These are phyloP conservation scores for Phylloscopus whistleri DNA, from an alignment of 2,113 vertebrate species.

Conservation along the genomic window DNA sequence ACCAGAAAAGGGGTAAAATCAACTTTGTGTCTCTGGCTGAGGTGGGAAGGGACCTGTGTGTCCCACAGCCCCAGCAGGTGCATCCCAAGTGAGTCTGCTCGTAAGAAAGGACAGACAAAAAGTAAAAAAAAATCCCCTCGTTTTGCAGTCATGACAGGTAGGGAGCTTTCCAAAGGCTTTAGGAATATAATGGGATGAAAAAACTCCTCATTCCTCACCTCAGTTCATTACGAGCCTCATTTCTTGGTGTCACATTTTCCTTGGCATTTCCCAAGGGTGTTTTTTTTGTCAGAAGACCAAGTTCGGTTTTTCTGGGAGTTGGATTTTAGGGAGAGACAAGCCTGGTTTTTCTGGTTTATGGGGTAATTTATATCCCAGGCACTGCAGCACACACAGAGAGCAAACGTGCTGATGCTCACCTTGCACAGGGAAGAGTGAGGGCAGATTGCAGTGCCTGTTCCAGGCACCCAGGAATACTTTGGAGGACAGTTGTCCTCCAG, in stretches of 20 bases:
- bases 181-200: neutral
- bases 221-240: neutral
- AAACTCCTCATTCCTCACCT: neutral
- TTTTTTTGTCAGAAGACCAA: neutral
- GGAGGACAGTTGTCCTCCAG: conserved; percentile 7
- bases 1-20: neutral
- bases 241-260: neutral
- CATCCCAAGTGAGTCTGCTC: neutral
- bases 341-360: neutral
- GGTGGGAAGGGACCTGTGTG: neutral
- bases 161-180: conserved; percentile 10
- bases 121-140: neutral
- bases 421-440: neutral
- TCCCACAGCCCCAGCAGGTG: neutral
- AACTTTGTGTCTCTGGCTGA: neutral
- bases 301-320: neutral
- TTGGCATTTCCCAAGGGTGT: neutral
- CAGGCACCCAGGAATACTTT: neutral
- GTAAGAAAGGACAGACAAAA: neutral
- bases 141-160: neutral
- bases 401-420: neutral
- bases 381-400: neutral
- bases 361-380: conserved; percentile 10
- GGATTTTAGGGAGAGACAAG: neutral
- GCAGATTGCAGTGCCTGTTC: neutral